Evolutionary conservation across 2,888 invertebrate species (phyloP).

Genomic region (Galerucella nymphaeae): DNA sequence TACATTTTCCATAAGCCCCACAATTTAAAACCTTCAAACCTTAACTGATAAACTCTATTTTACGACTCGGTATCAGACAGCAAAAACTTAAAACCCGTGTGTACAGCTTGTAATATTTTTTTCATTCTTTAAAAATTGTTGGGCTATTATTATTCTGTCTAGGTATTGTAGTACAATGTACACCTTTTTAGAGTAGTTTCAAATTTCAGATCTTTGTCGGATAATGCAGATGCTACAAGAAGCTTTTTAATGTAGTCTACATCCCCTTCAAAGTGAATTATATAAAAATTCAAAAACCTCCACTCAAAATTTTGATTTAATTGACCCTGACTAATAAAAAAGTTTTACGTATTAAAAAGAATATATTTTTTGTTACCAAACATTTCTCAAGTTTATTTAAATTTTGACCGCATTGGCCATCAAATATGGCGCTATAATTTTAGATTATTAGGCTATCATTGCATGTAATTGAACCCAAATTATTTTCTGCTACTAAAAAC

Average conservation of each 20-base stretch:
- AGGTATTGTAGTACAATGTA: neutral
- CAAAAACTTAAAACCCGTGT: constrained; percentile 2
- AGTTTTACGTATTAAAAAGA: neutral
- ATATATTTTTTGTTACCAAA: neutral
- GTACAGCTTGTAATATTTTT: neutral
- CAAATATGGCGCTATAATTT: too few relatives aligned
- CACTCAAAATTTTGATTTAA: too few relatives aligned
- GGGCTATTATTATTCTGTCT: constrained; percentile 1
- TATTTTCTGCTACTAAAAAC: too few relatives aligned
- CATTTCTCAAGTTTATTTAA: too few relatives aligned
- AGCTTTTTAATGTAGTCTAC: neutral
- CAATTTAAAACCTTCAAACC: neutral
- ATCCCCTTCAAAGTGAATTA: too few relatives aligned
- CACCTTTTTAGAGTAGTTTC: constrained; percentile 14
- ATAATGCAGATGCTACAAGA: neutral
- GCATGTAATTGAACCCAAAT: too few relatives aligned
- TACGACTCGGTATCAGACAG: neutral
- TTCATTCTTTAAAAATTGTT: neutral
- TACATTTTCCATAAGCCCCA: neutral
- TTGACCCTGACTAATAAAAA: too few relatives aligned
- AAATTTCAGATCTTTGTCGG: constrained; percentile 7
- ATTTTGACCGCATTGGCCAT: too few relatives aligned
- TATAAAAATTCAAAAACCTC: too few relatives aligned
- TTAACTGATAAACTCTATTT: neutral
- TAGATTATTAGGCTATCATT: too few relatives aligned